Conservation (phyloP, 2,797 vertebrate genomes). For the Oceanodroma leucorhoa region DNA sequence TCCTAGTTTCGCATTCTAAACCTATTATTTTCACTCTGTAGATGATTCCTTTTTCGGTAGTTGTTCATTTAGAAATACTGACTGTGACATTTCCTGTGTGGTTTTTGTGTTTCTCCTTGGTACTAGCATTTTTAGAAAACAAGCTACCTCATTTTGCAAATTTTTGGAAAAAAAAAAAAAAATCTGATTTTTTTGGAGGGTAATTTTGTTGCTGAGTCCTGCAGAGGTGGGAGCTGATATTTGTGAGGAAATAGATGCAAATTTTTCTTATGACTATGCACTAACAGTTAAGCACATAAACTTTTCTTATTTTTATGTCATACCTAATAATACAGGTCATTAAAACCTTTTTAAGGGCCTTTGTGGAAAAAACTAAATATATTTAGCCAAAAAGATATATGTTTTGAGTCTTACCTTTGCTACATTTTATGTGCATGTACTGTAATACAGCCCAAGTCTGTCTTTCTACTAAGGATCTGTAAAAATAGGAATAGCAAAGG, state of each 20-base stretch:
- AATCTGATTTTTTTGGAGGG: background rate
- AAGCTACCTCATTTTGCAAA: background rate
- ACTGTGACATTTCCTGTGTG: background rate
- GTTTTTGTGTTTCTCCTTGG: background rate
- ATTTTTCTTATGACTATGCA: background rate
- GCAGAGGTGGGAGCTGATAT: background rate
- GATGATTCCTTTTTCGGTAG: background rate
- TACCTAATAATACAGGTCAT: background rate
- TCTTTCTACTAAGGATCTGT: background rate
- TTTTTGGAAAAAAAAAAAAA: background rate
- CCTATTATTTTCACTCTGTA: background rate
- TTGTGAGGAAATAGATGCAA: background rate
- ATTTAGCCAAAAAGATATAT: background rate
- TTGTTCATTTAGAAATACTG: background rate
- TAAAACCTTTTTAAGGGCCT: background rate
- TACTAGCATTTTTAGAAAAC: background rate
- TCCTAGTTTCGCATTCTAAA: background rate
- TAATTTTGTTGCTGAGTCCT: background rate
- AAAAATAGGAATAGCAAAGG: background rate
- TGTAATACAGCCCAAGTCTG: background rate
- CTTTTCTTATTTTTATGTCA: background rate
- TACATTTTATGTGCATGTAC: background rate
- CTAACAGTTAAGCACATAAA: background rate
- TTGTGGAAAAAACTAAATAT: background rate
- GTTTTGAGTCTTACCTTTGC: background rate